Base-by-base conservation (phyloP, 2,888 invertebrate genomes). In the Myopa testacea region DNA sequence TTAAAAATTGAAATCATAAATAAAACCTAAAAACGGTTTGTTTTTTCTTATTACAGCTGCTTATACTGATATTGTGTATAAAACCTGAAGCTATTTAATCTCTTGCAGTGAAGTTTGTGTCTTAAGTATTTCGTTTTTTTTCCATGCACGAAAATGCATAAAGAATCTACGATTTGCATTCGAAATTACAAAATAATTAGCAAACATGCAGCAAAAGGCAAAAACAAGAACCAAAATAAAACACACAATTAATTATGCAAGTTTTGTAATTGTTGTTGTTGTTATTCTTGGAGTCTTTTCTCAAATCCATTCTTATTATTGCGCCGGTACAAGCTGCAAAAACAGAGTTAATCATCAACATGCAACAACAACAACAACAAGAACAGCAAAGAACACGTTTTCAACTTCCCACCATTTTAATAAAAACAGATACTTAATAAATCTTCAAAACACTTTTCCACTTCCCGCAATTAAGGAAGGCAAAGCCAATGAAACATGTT, bases 401-500 rank as follows among this genome's bases (percentile, higher is more conserved):
- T 63, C 74, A 74, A 68, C 60, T 75, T 75, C 75, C 68, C 69
- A 60, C 58, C 40, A 60, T 8, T 40, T 60, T 58, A 40, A 19
- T 12, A 37, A 45, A 10, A 38, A 68, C n/a, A 34, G 6, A 65
- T 37, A 65, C 65, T 38, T 12, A 68, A 75, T 69, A 69, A 75
- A 75, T 60, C 45, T 45, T 38, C 60, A 12, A 58, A 75, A 75
- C 69, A 75, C 60, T 65, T 74, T 45, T 73, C 60, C 26, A 75
- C 75, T 75, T 75, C 75, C 75, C 68, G 68, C 69, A 68, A 69
- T 75, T 75, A 68, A 60, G 40, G 8, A 60, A 68, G 58, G 60
- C 68, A 37, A 34, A 65, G 6, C 7, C 14, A 34, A 55, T 37
- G 60, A 69, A 68, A 58, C 74, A 45, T 50, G 50, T 34, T 70